Base-by-base conservation (phyloP, 2,797 vertebrate species). In the Aratinga solstitialis region DNA sequence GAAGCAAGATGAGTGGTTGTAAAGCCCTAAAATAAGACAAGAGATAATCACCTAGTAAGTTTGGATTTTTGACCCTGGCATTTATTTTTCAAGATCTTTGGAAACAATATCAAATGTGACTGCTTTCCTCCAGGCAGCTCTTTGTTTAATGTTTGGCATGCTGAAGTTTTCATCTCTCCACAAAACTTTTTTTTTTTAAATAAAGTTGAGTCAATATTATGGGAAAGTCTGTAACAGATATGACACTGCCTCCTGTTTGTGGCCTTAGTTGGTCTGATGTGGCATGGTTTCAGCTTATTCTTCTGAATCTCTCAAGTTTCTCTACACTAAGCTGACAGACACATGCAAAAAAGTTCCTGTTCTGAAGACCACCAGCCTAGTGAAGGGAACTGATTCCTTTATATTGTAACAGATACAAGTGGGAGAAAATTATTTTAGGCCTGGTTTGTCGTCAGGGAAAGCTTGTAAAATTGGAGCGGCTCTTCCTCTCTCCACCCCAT, bases 1-100 rank as follows among this genome's bases (percentile, higher is more conserved):
- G 67, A 91, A 91, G 53, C 10, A 4, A 93, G 62, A 89, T 1
- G n/a, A 81, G 73, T 73, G 30, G 53, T 68, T 91, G 42, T 84
- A 58, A 89, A 94, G 26, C 62, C 82, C 76, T 90, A 75, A 86
- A 93, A 86, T 80, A 90, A 92, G 90, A 87, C 85, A 53, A 94
- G 58, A 83, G 68, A 26, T 29, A 50, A 94, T 50, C 90, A 51
- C 67, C 61, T 54, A 40, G 50, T 18, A 18, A 86, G 48, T 72
- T 81, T 23, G 40, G 48, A 79, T 2, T 32, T 78, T 91, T 93
- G 82, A 87, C 89, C 69, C 95, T 84, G 91, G 63, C 47, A 24
- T 66, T 2, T 76, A 76, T 95, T 94, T 95, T 91, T 80, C 54
- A 62, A 59, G 69, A 66, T 58, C 54, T 84, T 88, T 29, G 62